Evolutionary conservation across 1,140 invertebrate genomes (phyloP).

Genomic region (Papilio xuthus): DNA sequence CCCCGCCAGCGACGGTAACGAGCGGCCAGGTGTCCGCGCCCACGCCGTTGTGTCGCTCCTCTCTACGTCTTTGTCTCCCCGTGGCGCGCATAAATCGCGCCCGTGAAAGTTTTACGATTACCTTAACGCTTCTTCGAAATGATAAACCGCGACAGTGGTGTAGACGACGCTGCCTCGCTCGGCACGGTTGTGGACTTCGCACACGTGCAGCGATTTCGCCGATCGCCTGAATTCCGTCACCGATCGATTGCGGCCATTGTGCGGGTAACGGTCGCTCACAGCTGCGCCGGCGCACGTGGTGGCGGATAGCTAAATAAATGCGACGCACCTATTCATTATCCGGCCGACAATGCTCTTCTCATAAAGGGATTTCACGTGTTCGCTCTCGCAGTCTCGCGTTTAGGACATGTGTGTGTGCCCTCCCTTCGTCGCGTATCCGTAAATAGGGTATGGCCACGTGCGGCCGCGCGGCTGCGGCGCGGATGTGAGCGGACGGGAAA

Average conservation of each 20-base stretch:
- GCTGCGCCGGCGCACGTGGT: conserved; percentile 77
- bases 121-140: conserved; percentile 74
- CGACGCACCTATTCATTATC: conserved; percentile 78
- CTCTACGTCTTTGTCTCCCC: conserved; percentile 74
- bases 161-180: conserved; percentile 69
- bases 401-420: conserved; percentile 79
- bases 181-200: conserved; percentile 59
- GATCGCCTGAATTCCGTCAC: conserved; percentile 72
- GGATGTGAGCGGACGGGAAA: conserved; percentile 77
- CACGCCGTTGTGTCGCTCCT: conserved; percentile 61
- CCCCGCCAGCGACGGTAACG: conserved; percentile 68
- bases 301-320: conserved; percentile 80
- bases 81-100: conserved; percentile 72
- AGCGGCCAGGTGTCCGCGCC: conserved; percentile 76
- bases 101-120: conserved; percentile 80
- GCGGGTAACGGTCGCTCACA: conserved; percentile 79
- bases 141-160: conserved; percentile 61
- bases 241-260: conserved; percentile 79
- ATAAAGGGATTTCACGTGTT: conserved; percentile 81
- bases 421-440: conserved; percentile 77
- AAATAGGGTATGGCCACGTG: conserved; percentile 81
- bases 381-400: conserved; percentile 75
- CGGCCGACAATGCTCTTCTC: conserved; percentile 73
- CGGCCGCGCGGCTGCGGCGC: conserved; percentile 77
- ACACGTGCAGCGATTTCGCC: conserved; percentile 79